Percentiles rank a stretch among this genome's conserved stretches.
phyloP scores from a whole-genome alignment of 2,797 vertebrate species.

The Gymnopithys bicolor region DNA sequence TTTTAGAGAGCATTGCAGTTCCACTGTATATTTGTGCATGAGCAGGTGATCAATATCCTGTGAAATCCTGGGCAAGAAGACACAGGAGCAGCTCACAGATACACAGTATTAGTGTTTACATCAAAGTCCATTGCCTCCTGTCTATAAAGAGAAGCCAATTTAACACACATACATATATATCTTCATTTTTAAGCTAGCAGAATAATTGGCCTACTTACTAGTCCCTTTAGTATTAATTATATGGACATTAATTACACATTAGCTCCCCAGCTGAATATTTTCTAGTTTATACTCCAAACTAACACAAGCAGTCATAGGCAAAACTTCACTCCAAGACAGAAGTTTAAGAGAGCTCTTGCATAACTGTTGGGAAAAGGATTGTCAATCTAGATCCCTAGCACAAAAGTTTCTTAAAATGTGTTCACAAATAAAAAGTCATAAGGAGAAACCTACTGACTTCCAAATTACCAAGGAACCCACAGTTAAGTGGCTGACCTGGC shows the following conservation, averaged over 20 bases:
- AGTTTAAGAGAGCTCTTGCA: not conserved
- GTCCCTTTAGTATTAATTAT: not conserved
- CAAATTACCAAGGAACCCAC: not conserved
- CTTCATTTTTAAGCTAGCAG: not conserved
- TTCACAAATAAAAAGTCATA: not conserved
- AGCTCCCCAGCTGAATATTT: not conserved
- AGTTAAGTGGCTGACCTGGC: not conserved
- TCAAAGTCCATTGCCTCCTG: not conserved
- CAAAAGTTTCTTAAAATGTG: not conserved
- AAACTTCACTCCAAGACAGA: not conserved
- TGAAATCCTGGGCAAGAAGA: not conserved
- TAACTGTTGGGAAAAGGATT: not conserved
- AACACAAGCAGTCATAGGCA: not conserved
- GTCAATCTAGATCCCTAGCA: not conserved
- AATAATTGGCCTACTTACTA: not conserved
- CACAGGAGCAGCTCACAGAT: not conserved
- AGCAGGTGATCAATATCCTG: not conserved
- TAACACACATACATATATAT: not conserved
- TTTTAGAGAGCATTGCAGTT: not conserved
- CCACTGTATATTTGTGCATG: not conserved
- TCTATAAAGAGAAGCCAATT: not conserved
- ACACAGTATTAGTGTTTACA: not conserved
- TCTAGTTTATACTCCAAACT: not conserved
- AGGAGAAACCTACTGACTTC: not conserved
- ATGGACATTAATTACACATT: not conserved